Conservation (phyloP, 2,888 invertebrate genomes). For the Chloromyia formosa region DNA sequence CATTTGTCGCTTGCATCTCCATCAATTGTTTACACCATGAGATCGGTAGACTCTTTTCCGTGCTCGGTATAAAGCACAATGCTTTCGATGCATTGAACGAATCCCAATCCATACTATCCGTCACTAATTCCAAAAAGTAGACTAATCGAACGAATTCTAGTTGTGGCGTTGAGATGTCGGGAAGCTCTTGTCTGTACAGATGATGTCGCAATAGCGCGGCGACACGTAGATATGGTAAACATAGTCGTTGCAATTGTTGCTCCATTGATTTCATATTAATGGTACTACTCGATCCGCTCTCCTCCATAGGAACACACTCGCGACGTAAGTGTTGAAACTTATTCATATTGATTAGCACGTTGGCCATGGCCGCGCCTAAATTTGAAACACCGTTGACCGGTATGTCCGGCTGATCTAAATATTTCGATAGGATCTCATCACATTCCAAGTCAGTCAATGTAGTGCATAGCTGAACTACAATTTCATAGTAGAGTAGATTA, state of each 20-base stretch:
- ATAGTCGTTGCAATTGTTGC: conserved; percentile 76
- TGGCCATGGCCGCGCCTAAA: conserved; percentile 61
- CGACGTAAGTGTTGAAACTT: conserved; percentile 59
- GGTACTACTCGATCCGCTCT: conserved; percentile 50
- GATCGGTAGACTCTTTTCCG: conserved; percentile 67
- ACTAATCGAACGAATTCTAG: conserved; percentile 82
- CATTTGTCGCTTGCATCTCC: conserved; percentile 63
- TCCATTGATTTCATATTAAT: conserved; percentile 63
- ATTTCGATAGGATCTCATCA: conserved; percentile 64
- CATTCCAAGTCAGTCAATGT: conserved; percentile 73
- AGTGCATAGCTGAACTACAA: conserved; percentile 81
- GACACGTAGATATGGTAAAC: conserved; percentile 85
- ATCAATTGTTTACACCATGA: conserved; percentile 77
- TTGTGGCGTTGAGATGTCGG: conserved; percentile 70
- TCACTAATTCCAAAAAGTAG: conserved; percentile 79
- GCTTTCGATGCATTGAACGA: conserved; percentile 73
- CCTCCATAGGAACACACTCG: conserved; percentile 58
- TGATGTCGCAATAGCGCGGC: conserved; percentile 85
- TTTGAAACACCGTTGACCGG: conserved; percentile 50
- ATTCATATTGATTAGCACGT: conserved; percentile 60
- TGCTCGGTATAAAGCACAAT: conserved; percentile 68
- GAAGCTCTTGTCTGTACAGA: conserved; percentile 80
- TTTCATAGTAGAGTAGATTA: conserved; percentile 89
- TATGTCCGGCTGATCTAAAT: conserved; percentile 48
- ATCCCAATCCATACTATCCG: conserved; percentile 72